A percentile compares a stretch with the other conserved stretches of the same genome.
phyloP scores from a whole-genome alignment of 2,797 vertebrate species.

The Aldrovandia affinis region DNA sequence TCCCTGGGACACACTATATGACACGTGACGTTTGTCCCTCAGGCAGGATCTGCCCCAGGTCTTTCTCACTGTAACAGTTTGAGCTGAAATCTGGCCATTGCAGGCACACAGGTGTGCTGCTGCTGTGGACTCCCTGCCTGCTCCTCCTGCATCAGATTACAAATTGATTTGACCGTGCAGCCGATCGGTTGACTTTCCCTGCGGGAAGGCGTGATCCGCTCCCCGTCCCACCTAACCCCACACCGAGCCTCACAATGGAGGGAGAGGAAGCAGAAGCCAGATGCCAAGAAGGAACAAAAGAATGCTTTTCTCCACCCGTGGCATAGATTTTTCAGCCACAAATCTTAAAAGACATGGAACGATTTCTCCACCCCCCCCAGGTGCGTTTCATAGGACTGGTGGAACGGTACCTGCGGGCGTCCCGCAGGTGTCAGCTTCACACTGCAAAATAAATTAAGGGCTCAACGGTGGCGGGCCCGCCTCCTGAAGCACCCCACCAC shows the following conservation, averaged over 20 bases:
- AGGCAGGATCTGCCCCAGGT: not conserved
- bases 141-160: not conserved
- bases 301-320: not conserved
- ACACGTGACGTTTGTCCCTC: not conserved
- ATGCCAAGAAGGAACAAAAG: conserved; percentile 15
- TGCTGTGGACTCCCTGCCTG: too few relatives aligned
- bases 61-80: too few relatives aligned
- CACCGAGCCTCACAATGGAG: not conserved
- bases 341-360: not conserved
- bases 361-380: not conserved
- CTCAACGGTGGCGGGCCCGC: not conserved
- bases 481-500: not conserved
- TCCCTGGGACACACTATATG: not conserved
- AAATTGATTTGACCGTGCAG: too few relatives aligned
- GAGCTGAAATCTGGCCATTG: too few relatives aligned
- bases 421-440: not conserved
- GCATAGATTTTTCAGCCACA: not conserved
- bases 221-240: not conserved
- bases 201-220: not conserved
- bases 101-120: too few relatives aligned
- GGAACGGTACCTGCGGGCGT: not conserved
- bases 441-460: conserved; percentile 3
- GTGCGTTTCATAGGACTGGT: not conserved
- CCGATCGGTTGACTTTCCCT: not conserved
- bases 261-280: conserved; percentile 16